Evolutionary conservation across 2,113 vertebrate genomes (phyloP), one percentile per base, ranked within the genome.

Genomic region (Phaethon lepturus): DNA sequence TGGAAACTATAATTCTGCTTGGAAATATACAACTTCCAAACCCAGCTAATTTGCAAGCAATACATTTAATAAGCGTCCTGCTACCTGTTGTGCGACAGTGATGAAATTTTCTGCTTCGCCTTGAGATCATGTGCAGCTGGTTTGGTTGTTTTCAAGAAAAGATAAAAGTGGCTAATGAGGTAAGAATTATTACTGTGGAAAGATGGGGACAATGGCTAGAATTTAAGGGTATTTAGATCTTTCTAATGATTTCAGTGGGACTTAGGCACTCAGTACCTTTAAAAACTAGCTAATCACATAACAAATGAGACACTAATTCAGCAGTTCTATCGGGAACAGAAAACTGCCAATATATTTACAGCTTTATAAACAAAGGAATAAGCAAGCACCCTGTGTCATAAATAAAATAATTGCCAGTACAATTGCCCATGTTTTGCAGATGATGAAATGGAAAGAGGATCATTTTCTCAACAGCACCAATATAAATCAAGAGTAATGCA

Each of bases 1-100:
- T 80, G 15, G 81, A 93, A 55, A 28, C 52, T 76, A 17, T 50
- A 82, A 72, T 84, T 93, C 79, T 93, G 26, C 31, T 53, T 80
- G 52, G 40, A 94, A 84, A 86, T 42, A 73, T 4, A 58, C n/a
- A 55, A 14, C 38, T 73, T 91, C 76, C 76, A 83, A 76, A 74
- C 42, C 26, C 42, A 73, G 52, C 50, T 87, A 29, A 67, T 88
- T 83, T 91, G 71, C 56, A 90, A 90, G 86, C 24, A 67, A 24
- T 79, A 28, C 15, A 14, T 83, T 97, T 95, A 92, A 90, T 77
- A 93, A 95, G 44, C 68, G 52, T 94, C 53, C 64, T 90, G 84
- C 74, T 89, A 88, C 73, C 88, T 92, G 67, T 88, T 88, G 64
- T 81, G 86, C 64, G 96, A 20, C 86, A 88, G 68, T 71, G 59